phyloP scores from a whole-genome alignment of 1,140 invertebrate genomes.

The Archivesica marissinica region DNA sequence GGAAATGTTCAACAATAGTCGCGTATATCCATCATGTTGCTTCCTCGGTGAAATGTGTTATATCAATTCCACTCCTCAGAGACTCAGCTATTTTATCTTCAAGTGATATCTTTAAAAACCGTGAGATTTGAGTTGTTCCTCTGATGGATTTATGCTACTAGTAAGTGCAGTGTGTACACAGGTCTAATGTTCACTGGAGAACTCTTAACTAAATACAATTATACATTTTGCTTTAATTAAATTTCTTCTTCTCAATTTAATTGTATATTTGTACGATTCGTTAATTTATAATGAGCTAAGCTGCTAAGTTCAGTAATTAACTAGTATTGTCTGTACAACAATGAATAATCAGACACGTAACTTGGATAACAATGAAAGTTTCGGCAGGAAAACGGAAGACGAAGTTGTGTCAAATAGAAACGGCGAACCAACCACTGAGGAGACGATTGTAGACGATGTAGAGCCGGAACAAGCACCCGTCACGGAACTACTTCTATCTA shows the following conservation, averaged over 20 bases:
- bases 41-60: not conserved
- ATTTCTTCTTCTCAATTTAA: not conserved
- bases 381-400: not conserved
- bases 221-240: not conserved
- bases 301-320: not conserved
- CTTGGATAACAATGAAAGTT: not conserved
- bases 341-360: not conserved
- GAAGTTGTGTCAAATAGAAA: not conserved
- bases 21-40: not conserved
- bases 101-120: slow-evolving; percentile 21
- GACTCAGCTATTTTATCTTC: not conserved
- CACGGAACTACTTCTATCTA: not conserved
- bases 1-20: not conserved
- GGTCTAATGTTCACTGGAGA: not conserved
- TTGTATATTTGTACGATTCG: not conserved
- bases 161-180: not conserved
- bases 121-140: slow-evolving; percentile 19
- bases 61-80: not conserved
- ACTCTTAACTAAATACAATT: not conserved
- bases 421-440: not conserved
- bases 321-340: not conserved
- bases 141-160: not conserved
- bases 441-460: not conserved
- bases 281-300: not conserved
- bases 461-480: not conserved